A percentile compares a stretch with the other conserved stretches of the same genome.
Evolutionary conservation across 2,797 vertebrate genomes (phyloP).

Genomic region (Poecile montanus): DNA sequence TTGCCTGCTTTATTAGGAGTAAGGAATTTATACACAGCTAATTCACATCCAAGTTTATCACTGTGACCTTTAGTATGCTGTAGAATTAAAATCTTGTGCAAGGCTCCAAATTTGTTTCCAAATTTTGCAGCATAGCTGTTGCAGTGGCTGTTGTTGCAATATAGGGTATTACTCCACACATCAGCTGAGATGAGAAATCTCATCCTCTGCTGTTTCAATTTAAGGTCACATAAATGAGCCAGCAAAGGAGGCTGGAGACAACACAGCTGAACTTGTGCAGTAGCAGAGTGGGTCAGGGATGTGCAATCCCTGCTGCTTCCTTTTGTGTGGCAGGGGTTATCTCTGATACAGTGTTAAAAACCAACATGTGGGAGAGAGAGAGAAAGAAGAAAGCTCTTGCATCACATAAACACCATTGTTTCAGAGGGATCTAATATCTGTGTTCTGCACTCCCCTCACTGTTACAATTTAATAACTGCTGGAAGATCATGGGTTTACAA

Average conservation of each 20-base stretch:
- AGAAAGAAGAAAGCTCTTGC: not conserved
- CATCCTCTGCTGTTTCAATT: not conserved
- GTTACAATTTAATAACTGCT: not conserved
- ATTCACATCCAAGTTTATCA: not conserved
- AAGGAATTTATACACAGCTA: not conserved
- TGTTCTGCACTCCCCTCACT: not conserved
- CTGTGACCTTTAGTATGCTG: not conserved
- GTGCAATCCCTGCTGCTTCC: not conserved
- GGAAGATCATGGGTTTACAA: not conserved
- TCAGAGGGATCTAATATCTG: not conserved
- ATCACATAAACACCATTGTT: not conserved
- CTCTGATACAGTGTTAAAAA: not conserved
- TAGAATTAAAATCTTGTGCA: not conserved
- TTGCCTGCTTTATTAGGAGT: not conserved
- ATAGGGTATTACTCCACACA: not conserved
- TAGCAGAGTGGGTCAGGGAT: not conserved
- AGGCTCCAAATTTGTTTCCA: not conserved
- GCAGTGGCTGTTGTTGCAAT: not conserved
- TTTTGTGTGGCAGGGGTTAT: not conserved
- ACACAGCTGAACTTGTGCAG: not conserved
- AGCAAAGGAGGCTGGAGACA: not conserved
- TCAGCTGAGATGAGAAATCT: not conserved
- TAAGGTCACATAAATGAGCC: not conserved
- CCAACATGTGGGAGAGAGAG: not conserved
- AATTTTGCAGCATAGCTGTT: not conserved